Evolutionary conservation across 2,797 vertebrate genomes (phyloP).

Genomic region (Sparus aurata): DNA sequence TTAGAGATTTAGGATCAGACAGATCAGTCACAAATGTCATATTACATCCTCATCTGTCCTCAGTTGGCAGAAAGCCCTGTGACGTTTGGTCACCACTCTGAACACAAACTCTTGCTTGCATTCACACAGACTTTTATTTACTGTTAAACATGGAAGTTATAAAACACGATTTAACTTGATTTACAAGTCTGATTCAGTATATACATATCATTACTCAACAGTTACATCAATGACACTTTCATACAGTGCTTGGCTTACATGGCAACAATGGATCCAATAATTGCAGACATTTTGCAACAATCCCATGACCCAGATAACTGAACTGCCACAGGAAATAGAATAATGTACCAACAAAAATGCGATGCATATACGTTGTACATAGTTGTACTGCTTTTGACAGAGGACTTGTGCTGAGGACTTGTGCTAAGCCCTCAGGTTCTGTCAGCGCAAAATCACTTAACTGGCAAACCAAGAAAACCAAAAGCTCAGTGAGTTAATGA

Average conservation of each 20-base stretch:
- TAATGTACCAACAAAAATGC: neutral
- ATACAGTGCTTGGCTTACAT: neutral
- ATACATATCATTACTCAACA: neutral
- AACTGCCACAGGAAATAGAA: neutral
- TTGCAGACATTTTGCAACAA: neutral
- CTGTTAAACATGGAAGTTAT: neutral
- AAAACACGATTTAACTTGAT: neutral
- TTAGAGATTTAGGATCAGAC: conserved; percentile 74
- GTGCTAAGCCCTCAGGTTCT: neutral
- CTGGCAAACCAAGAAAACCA: neutral
- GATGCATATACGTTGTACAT: neutral
- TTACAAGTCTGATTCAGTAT: neutral
- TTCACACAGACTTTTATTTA: neutral
- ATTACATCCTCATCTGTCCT: conserved; percentile 49
- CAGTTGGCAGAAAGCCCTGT: neutral
- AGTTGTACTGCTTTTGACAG: neutral
- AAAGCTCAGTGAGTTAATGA: neutral
- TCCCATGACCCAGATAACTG: neutral
- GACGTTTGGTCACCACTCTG: neutral
- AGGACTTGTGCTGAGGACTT: neutral
- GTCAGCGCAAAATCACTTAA: neutral
- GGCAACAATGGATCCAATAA: neutral
- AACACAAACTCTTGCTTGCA: neutral
- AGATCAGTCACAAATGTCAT: conserved; percentile 64
- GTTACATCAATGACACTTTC: neutral